Percentiles rank a stretch among this genome's conserved stretches.
phyloP scores from a whole-genome alignment of 1,140 invertebrate species.

The Brachionus rotundiformis region DNA sequence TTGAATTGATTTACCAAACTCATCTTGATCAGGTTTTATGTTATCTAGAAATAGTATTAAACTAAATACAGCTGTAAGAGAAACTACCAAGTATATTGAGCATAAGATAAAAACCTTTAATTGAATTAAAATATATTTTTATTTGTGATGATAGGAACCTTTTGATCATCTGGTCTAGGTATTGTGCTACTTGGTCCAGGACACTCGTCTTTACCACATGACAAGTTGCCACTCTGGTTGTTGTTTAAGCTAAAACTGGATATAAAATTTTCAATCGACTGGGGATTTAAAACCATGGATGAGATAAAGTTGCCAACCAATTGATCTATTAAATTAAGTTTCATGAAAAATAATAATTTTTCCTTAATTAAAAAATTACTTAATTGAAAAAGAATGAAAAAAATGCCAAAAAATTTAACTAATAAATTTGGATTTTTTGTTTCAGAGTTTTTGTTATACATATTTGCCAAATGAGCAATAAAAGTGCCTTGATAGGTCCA shows the following conservation, averaged over 20 bases:
- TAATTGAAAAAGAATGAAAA: conserved; percentile 45
- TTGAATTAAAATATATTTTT: background rate
- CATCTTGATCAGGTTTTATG: conserved; percentile 10
- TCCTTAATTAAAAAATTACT: conserved; percentile 7
- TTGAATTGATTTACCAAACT: background rate
- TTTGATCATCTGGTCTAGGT: background rate
- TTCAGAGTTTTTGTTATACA: background rate
- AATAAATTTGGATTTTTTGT: background rate
- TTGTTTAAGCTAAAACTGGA: background rate
- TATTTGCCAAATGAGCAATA: conserved; percentile 1
- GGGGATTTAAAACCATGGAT: conserved; percentile 21
- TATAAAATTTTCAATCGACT: background rate
- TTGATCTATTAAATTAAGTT: conserved; percentile 30
- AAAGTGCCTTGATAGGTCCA: conserved; percentile 37
- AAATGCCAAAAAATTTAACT: conserved; percentile 48
- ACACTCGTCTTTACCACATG: conserved; percentile 23
- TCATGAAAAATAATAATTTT: background rate
- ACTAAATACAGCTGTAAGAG: background rate
- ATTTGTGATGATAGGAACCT: background rate
- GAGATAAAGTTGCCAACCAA: conserved; percentile 34
- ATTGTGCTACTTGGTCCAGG: conserved; percentile 15
- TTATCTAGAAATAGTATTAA: conserved; percentile 9
- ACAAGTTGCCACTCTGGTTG: background rate
- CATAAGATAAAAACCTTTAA: background rate
- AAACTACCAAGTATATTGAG: conserved; percentile 17